Evolutionary conservation across 2,113 vertebrate species (phyloP).

Genomic region (Callithrix jacchus): DNA sequence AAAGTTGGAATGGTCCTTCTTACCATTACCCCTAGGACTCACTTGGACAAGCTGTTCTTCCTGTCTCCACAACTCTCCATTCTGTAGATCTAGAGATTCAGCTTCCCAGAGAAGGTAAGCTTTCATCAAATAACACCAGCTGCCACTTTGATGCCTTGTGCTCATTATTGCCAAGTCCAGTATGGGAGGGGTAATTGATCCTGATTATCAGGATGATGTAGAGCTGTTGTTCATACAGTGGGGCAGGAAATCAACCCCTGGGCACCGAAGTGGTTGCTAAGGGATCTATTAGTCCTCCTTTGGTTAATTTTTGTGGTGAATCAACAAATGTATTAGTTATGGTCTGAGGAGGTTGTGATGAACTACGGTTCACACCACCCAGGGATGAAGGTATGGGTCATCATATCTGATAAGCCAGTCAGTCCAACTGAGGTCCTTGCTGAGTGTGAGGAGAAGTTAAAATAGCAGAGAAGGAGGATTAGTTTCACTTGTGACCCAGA

Average conservation of each 20-base stretch:
- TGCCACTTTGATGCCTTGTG: background rate
- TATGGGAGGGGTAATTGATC: background rate
- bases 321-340: background rate
- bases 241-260: background rate
- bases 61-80: background rate
- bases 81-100: background rate
- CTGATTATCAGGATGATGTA: background rate
- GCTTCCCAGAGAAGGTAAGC: background rate
- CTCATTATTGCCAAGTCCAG: background rate
- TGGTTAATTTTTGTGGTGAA: background rate
- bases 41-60: background rate
- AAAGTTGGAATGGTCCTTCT: rapidly evolving
- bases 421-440: background rate
- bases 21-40: background rate
- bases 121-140: background rate
- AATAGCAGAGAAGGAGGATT: background rate
- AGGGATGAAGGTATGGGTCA: background rate
- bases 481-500: background rate
- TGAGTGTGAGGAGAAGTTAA: background rate
- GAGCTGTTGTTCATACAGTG: background rate
- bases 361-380: background rate
- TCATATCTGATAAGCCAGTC: background rate
- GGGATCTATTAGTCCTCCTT: background rate
- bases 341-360: background rate
- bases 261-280: background rate